A percentile compares a stretch with the other conserved stretches of the same genome.
Conservation (phyloP, 2,888 invertebrate species). For the Chrysolina americana region DNA sequence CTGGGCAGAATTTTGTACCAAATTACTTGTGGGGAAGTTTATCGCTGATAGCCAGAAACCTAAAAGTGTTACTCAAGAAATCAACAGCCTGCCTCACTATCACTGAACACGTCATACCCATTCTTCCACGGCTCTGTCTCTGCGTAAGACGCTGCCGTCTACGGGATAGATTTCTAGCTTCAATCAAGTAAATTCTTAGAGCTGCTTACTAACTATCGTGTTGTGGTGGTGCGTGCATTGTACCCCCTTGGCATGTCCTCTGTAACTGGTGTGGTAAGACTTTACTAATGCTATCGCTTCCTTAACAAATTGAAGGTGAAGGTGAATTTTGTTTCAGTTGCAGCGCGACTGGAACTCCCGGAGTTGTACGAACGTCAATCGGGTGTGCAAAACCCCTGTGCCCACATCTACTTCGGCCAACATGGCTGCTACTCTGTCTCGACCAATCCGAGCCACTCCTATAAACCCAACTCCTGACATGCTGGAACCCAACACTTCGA, state of each 20-base stretch:
- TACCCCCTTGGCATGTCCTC: conserved; percentile 44
- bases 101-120: background rate
- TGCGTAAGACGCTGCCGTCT: background rate
- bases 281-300: conserved; percentile 49
- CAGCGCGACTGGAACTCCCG: conserved; percentile 72
- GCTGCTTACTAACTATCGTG: conserved; percentile 59
- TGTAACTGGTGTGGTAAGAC: conserved; percentile 31
- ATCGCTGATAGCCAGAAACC: no score
- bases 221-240: conserved; percentile 54
- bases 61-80: no score
- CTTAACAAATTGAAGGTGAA: conserved; percentile 51
- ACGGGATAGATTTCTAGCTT: background rate
- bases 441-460: conserved; percentile 61
- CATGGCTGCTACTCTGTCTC: conserved; percentile 69
- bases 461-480: conserved; percentile 64
- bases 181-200: conserved; percentile 42
- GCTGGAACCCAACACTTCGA: conserved; percentile 68
- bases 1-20: no score
- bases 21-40: no score
- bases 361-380: conserved; percentile 70
- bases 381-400: conserved; percentile 67
- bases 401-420: conserved; percentile 68
- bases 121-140: background rate
- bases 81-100: no score
- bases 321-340: conserved; percentile 66